Evolutionary conservation across 1,140 invertebrate genomes (phyloP).

Genomic region (Calephelis virginiensis): DNA sequence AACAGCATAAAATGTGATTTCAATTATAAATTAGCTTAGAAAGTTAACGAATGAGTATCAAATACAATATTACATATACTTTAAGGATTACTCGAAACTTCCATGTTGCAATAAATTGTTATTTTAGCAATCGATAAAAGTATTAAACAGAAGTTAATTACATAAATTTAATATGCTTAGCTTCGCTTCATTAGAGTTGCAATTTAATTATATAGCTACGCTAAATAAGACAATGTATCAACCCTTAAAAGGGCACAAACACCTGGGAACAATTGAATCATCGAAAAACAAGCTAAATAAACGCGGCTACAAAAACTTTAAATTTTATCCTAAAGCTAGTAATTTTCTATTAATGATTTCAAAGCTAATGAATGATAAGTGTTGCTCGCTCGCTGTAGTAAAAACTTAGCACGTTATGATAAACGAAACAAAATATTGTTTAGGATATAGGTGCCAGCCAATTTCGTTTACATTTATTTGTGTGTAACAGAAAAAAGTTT

Average conservation of each 20-base stretch:
- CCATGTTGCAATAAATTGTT: constrained; percentile 30
- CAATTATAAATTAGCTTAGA: constrained; percentile 20
- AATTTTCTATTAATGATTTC: no score
- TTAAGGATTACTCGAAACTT: constrained; percentile 26
- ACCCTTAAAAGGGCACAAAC: not conserved
- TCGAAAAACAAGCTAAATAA: not conserved
- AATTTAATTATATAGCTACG: constrained; percentile 14
- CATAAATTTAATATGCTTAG: constrained; percentile 21
- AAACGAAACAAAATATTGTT: no score
- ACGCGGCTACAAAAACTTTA: no score
- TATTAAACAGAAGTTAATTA: constrained; percentile 24
- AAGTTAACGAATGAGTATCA: constrained; percentile 11
- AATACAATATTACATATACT: constrained; percentile 5
- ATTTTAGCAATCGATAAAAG: constrained; percentile 22
- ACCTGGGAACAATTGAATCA: not conserved
- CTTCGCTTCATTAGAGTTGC: constrained; percentile 28
- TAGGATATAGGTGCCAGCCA: no score
- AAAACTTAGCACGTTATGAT: no score
- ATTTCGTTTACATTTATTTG: no score
- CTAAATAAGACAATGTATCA: not conserved
- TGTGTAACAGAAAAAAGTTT: no score
- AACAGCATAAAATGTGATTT: constrained; percentile 22
- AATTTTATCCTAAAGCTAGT: no score
- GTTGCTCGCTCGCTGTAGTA: no score
- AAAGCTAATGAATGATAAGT: no score